Evolutionary conservation across 2,888 invertebrate genomes (phyloP).

Genomic region (Platycnemis pennipes): DNA sequence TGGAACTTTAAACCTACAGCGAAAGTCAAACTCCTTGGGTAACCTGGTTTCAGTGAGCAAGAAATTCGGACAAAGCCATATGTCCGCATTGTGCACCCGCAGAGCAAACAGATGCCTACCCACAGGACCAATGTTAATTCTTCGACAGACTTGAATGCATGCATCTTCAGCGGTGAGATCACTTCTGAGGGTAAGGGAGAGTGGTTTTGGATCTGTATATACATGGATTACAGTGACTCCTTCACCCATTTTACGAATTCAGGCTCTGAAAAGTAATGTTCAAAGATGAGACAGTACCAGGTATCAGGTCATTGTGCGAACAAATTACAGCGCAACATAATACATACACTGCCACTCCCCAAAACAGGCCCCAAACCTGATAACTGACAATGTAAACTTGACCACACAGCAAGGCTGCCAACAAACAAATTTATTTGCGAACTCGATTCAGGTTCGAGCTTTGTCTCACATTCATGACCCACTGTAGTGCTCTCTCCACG

Average conservation of each 20-base stretch:
- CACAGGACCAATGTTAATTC: constrained; percentile 87
- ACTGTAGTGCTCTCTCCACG: no score
- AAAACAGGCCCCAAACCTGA: no score
- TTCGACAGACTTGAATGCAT: constrained; percentile 86
- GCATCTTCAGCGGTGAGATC: constrained; percentile 85
- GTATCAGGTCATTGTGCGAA: no score
- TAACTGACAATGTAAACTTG: no score
- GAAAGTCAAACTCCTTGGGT: constrained; percentile 84
- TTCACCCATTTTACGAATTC: constrained; percentile 54
- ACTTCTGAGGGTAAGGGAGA: constrained; percentile 27
- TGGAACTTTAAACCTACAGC: constrained; percentile 87
- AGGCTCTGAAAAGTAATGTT: neutral
- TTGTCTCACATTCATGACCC: no score
- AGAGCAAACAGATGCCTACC: constrained; percentile 90
- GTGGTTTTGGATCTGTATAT: constrained; percentile 43
- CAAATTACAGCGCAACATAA: no score
- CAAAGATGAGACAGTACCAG: no score
- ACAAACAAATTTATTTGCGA: no score
- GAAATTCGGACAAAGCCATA: constrained; percentile 87
- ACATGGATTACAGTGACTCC: constrained; percentile 53
- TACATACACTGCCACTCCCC: no score
- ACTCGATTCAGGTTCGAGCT: no score
- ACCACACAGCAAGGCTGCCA: no score
- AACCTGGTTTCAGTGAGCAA: constrained; percentile 80
- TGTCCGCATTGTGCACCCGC: constrained; percentile 83